phyloP scores from a whole-genome alignment of 2,888 invertebrate species.

The Dendrolimus houi region DNA sequence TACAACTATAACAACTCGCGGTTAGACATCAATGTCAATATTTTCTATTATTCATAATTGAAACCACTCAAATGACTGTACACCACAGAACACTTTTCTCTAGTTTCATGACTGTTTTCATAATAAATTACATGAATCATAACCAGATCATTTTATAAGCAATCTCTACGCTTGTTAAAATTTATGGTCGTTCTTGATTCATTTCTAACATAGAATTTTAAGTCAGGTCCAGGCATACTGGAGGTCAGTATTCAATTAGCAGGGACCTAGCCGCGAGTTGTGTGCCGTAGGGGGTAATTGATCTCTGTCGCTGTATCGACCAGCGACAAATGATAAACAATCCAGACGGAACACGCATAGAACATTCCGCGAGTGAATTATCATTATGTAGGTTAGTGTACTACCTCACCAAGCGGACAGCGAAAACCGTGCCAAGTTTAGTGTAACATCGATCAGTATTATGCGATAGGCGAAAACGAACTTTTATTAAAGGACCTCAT shows the following conservation, averaged over 20 bases:
- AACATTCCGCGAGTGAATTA: slow-evolving; percentile 21
- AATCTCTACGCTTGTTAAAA: too few relatives aligned
- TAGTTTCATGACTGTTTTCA: neutral
- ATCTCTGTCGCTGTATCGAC: slow-evolving; percentile 21
- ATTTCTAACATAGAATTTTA: too few relatives aligned
- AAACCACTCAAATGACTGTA: slow-evolving; percentile 1
- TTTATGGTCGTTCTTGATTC: too few relatives aligned
- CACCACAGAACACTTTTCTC: slow-evolving; percentile 15
- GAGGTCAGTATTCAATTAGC: too few relatives aligned
- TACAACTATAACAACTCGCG: neutral
- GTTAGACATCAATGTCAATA: neutral
- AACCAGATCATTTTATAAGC: neutral
- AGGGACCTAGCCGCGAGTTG: neutral
- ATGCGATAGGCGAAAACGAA: slow-evolving; percentile 15
- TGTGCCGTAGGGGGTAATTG: slow-evolving; percentile 11
- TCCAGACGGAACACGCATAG: slow-evolving; percentile 10
- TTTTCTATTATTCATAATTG: neutral
- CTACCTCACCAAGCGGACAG: slow-evolving; percentile 43
- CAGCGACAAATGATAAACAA: slow-evolving; percentile 13
- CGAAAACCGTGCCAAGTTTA: slow-evolving; percentile 48
- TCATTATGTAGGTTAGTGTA: slow-evolving; percentile 13
- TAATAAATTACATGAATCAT: neutral
- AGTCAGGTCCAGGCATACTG: too few relatives aligned
- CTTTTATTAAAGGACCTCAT: neutral
- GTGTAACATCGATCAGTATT: slow-evolving; percentile 47